Base-by-base conservation (phyloP, 2,113 vertebrate species). In the Phalacrocorax aristotelis region DNA sequence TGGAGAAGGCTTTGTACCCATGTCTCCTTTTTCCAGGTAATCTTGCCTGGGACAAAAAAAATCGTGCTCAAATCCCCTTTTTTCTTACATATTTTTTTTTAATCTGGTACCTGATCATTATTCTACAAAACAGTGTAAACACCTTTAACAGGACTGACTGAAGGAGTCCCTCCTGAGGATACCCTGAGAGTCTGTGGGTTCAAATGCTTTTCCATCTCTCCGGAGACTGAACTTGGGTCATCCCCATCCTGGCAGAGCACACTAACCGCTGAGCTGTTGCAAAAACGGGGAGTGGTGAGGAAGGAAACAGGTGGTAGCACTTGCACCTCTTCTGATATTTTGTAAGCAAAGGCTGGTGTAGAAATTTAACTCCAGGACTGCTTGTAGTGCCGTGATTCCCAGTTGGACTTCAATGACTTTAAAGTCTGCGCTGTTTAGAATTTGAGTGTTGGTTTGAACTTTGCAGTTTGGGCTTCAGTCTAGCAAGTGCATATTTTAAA, bases 251-350 rank as follows among this genome's bases (percentile, higher is more conserved):
- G 87, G 71, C 16, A 0, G 82, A 94, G 54, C 72, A 26, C 54
- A 19, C 49, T 44, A 94, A 83, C 82, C 66, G 1, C 91, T 34
- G 93, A 97, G 90, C 96, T 96, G 95, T 96, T 95, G 95, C 58
- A 80, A 93, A 96, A 94, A 74, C 92, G 66, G 75, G 96, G 95
- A 97, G 92, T 58, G 82, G 82, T 93, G 93, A 90, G 0, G 93
- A 96, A 92, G 82, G 87, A 96, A 97, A 90, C 96, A 96, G 96
- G 96, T 97, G 96, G 96, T 95, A 94, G 90, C 93, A 96, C 96
- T 97, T 97, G 96, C 96, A 97, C 96, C 93, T 96, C 93, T 96
- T 97, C 93, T 95, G 95, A 97, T 96, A 96, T 96, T 97, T 97
- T 97, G 96, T 96, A 96, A 97, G 96, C 96, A 97, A 97, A 97